phyloP scores from a whole-genome alignment of 1,140 invertebrate species.

The Globodera rostochiensis region DNA sequence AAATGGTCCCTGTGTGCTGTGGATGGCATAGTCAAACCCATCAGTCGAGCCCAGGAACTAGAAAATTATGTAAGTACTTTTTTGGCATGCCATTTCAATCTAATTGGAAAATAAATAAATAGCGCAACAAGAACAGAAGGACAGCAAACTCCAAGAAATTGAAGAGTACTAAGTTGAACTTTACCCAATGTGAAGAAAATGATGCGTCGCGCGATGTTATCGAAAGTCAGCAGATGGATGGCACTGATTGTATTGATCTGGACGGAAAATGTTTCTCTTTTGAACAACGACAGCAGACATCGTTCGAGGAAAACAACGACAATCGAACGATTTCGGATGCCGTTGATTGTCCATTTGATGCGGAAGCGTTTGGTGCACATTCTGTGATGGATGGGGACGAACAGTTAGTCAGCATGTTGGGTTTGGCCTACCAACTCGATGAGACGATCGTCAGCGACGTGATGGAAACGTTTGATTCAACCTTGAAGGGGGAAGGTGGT shows the following conservation, averaged over 20 bases:
- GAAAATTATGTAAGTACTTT: background rate
- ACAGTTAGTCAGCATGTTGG: background rate
- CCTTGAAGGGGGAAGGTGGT: too few relatives aligned
- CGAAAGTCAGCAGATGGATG: background rate
- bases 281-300: background rate
- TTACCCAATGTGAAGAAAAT: background rate
- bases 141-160: background rate
- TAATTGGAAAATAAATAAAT: background rate
- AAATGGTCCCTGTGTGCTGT: background rate
- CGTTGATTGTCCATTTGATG: background rate
- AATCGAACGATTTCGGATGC: background rate
- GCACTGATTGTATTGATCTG: background rate
- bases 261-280: background rate
- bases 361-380: background rate
- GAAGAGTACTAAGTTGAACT: background rate
- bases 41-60: background rate
- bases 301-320: background rate
- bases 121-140: background rate
- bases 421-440: background rate
- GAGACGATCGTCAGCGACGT: background rate
- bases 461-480: background rate
- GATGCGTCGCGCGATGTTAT: background rate
- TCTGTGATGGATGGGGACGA: background rate
- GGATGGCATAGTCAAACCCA: background rate
- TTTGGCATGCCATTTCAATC: too few relatives aligned